Evolutionary conservation across 2,797 vertebrate species (phyloP), one percentile per base, ranked within the genome.

Genomic region (Channa striata): DNA sequence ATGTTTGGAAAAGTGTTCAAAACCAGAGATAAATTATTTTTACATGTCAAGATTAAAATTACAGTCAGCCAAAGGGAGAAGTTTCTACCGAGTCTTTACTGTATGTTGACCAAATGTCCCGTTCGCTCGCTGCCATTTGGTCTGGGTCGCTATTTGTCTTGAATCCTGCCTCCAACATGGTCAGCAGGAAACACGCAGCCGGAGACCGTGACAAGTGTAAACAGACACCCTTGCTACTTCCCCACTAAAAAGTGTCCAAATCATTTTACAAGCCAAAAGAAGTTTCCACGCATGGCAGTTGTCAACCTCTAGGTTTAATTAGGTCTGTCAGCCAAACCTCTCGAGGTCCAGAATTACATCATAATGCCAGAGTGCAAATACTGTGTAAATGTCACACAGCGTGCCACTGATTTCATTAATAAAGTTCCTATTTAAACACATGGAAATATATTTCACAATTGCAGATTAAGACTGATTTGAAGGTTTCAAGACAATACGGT

Each of bases 11-110:
- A 73, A 79, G 87, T 66, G 36, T 72, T 63, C 63, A 71, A 77
- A 84, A 61, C 14, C 73, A 72, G 53, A 46, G 71, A 20, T 77
- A 83, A 86, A 91, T 88, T 85, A 88, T 90, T 91, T 92, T 87
- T 87, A 89, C 75, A 81, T 74, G 50, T 16, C 44, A 77, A 65
- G 42, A 85, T 86, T 78, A 71, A 80, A 83, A 80, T 60, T 33
- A 59, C 66, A 68, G 23, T 39, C 48, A 48, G 51, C 53, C 74
- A n/a, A n/a, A n/a, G n/a, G n/a, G n/a, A n/a, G n/a, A n/a, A n/a
- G n/a, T n/a, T n/a, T n/a, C n/a, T n/a, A n/a, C n/a, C n/a, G n/a
- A 83, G 67, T 77, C 66, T 65, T 62, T 34, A 23, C 42, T 74
- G 57, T 73, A 69, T 79, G 78, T 80, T 84, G 80, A 88, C 86